Evolutionary conservation across 2,113 vertebrate species (phyloP), one percentile per base, ranked within the genome.

Genomic region (Aspiorhynchus laticeps): DNA sequence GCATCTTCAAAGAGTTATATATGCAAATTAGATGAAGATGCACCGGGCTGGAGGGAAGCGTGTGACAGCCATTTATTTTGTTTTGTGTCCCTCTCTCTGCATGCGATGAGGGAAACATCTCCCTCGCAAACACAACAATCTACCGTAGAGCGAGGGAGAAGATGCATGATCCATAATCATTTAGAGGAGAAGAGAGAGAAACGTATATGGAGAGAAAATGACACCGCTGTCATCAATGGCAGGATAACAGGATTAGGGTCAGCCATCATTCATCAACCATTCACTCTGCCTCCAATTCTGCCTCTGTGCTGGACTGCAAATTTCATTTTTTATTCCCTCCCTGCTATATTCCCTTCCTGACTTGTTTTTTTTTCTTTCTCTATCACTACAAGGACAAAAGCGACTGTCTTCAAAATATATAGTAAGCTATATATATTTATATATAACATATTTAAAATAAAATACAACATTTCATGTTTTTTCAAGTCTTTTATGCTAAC

Each of bases 181-280:
- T 89, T 89, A 79, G 61, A 82, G 43, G 59, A 79, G 46, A 82
- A 71, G 38, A 89, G 73, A 89, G 78, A 82, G 86, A 88, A 87
- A 83, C 10, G 36, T 41, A 83, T 69, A 83, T 71, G 81, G 69
- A 65, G 75, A 87, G 89, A 81, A 86, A 89, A 90, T 89, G 88
- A 90, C 80, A 90, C 78, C 38, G 61, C 75, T 89, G 86, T 88
- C 87, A 88, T 90, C 85, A 78, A 74, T 59, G 69, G 48, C 74
- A 76, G 77, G 85, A 88, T 89, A 91, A 91, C 77, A 89, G 63
- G 90, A 91, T 90, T 91, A 87, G 89, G 90, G 91, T 90, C 91
- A 89, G 91, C 56, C 67, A 87, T 91, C 89, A 91, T 91, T 91
- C 87, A 88, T 91, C 89, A 88, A 83, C 84, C 79, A 77, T 86